phyloP scores from a whole-genome alignment of 2,888 invertebrate genomes.

The Clanis bilineata region DNA sequence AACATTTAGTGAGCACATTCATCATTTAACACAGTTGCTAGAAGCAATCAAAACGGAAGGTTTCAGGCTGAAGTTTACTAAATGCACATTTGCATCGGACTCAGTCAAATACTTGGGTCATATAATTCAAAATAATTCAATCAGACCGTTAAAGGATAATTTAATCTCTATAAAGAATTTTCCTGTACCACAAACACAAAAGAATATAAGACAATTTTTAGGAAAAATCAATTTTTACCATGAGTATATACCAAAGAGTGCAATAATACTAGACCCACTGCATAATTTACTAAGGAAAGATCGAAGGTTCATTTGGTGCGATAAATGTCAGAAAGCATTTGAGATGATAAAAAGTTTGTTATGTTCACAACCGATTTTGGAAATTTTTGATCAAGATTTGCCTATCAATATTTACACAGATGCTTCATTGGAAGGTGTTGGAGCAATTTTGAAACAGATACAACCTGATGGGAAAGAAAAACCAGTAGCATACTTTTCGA shows the following conservation, averaged over 20 bases:
- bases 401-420: not conserved
- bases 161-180: not conserved
- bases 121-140: not conserved
- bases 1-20: slow-evolving; percentile 14
- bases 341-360: not conserved
- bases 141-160: not conserved
- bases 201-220: too few relatives aligned
- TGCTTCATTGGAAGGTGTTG: not conserved
- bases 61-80: slow-evolving; percentile 31
- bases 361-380: not conserved
- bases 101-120: not conserved
- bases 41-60: slow-evolving; percentile 32
- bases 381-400: not conserved
- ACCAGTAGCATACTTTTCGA: slow-evolving; percentile 1
- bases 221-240: slow-evolving; percentile 25
- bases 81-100: slow-evolving; percentile 13
- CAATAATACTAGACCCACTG: too few relatives aligned
- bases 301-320: slow-evolving; percentile 28
- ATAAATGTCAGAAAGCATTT: slow-evolving; percentile 22
- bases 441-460: not conserved
- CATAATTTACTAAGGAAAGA: slow-evolving; percentile 30
- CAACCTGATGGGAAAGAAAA: not conserved
- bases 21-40: slow-evolving; percentile 18
- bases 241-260: slow-evolving; percentile 31
- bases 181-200: slow-evolving; percentile 19